Evolutionary conservation across 2,113 vertebrate genomes (phyloP), one percentile per base, ranked within the genome.

Genomic region (Sprattus sprattus): DNA sequence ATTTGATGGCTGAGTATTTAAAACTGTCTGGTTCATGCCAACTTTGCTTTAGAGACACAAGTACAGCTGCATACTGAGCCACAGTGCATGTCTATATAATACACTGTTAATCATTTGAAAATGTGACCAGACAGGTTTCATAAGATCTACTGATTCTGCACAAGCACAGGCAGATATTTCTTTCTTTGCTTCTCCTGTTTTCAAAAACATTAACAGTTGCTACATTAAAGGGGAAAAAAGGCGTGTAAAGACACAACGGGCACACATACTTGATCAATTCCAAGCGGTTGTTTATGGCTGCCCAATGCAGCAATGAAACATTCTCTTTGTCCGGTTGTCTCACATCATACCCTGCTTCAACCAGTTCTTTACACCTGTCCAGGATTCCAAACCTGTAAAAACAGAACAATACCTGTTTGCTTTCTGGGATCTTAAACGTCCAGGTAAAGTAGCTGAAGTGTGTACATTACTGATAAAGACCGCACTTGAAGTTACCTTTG

Each of bases 231-330:
- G 1, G 11, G 5, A 28, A 32, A 15, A 3, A 15, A 15, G 28
- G 15, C 28, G 4, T 13, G 25, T 5, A 47, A 45, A 32, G 4
- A 22, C 54, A 45, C 28, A 32, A 75, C 4, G 16, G 13, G n/a
- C n/a, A 25, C 0, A 75, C 97, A 95, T 96, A 99, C 98, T 96
- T 97, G 87, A 98, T 95, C 85, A 99, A 94, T 88, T 99, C 97
- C 81, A 92, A 90, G 50, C 97, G 95, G 94, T 98, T 99, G 94
- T 99, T 99, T 92, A 99, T 99, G 44, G 98, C 96, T 4, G 98
- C 98, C 98, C 98, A 99, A 91, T 99, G 98, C 91, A 99, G 96
- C 87, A 99, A 93, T 0, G 97, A 96, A 52, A 99, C 98, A 9
- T 99, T 99, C 93, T 99, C 98, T 90, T 96, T 97, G 93, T 99